Percentiles rank a stretch among this genome's conserved stretches.
These are phyloP conservation scores for Diplodus sargus DNA, from an alignment of 2,797 vertebrate species.

Conservation along the genomic window DNA sequence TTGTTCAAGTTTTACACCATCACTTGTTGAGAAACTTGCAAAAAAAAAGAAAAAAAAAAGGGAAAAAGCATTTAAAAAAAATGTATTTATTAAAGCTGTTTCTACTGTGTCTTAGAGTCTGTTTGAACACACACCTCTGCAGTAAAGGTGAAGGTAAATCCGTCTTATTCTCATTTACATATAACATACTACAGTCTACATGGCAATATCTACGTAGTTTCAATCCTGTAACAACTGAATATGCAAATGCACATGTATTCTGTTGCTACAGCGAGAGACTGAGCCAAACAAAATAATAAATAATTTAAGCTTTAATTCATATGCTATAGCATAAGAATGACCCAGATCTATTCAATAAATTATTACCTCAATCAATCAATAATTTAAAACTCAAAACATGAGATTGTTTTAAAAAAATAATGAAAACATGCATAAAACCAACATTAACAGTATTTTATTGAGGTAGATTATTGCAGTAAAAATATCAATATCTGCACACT, in stretches of 20 bases:
- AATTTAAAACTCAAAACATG: neutral
- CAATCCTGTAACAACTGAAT: neutral
- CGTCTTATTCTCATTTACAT: slow-evolving; percentile 8
- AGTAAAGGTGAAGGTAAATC: neutral
- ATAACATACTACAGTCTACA: neutral
- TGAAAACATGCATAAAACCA: neutral
- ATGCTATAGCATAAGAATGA: neutral
- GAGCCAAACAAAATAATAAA: neutral
- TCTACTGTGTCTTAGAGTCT: neutral
- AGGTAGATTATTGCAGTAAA: neutral
- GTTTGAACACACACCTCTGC: neutral
- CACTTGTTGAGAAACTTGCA: neutral
- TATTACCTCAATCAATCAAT: neutral
- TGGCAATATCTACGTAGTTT: neutral
- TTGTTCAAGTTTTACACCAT: neutral
- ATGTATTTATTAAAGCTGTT: too few relatives aligned
- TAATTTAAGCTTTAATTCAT: neutral
- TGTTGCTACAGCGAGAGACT: neutral
- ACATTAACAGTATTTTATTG: neutral
- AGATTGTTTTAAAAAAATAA: neutral
- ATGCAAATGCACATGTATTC: neutral
- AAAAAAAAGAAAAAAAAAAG: neutral
- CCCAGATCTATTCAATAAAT: neutral
- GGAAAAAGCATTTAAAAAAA: neutral
- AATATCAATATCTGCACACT: neutral